phyloP scores from a whole-genome alignment of 2,113 vertebrate species.

The Arothron firmamentum region DNA sequence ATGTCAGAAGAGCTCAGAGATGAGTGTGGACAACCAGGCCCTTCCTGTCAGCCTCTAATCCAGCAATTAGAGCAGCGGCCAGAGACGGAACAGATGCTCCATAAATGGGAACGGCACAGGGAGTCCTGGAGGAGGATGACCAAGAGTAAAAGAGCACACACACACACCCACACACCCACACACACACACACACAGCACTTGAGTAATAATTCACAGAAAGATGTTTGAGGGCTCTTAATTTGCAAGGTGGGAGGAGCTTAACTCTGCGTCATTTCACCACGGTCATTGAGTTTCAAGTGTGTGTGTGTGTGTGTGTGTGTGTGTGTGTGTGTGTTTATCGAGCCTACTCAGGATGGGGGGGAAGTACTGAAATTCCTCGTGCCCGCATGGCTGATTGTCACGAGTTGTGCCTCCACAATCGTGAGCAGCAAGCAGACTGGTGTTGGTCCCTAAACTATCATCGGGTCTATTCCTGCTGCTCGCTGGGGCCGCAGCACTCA shows the following conservation, averaged over 20 bases:
- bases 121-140: constrained; percentile 35
- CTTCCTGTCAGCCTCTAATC: constrained; percentile 53
- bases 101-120: constrained; percentile 56
- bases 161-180: constrained; percentile 15
- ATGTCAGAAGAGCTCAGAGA: constrained; percentile 58
- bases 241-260: background rate
- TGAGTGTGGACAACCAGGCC: constrained; percentile 45
- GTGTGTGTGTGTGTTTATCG: background rate
- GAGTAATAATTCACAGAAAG: constrained; percentile 5
- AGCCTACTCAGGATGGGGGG: no score
- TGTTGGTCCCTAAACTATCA: constrained; percentile 45
- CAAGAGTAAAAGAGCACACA: background rate
- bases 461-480: constrained; percentile 64
- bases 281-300: no score
- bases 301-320: no score
- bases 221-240: background rate
- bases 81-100: constrained; percentile 63
- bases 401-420: constrained; percentile 9
- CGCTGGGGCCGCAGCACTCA: constrained; percentile 37
- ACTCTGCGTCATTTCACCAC: background rate
- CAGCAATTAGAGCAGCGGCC: constrained; percentile 55
- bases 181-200: constrained; percentile 10
- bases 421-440: constrained; percentile 19
- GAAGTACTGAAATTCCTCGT: no score
- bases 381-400: no score